Evolutionary conservation across 1,140 invertebrate species (phyloP).

Genomic region (Delia radicum): DNA sequence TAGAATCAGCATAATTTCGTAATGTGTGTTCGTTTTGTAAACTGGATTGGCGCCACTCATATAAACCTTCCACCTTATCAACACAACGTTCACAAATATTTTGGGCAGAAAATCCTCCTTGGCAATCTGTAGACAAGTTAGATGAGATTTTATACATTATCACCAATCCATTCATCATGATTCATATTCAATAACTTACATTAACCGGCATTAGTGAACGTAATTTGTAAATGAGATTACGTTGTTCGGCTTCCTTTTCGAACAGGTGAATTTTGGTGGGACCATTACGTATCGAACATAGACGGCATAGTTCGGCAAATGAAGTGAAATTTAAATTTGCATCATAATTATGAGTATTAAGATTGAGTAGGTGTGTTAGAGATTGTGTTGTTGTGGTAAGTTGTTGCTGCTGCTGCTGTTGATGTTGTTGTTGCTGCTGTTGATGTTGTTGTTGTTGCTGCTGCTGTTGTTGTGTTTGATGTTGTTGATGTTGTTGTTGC

Average conservation of each 20-base stretch:
- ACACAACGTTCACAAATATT: slow-evolving; percentile 70
- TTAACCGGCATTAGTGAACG: slow-evolving; percentile 65
- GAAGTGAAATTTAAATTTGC: slow-evolving; percentile 67
- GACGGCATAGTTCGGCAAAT: slow-evolving; percentile 66
- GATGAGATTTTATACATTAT: too few species aligned
- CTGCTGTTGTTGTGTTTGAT: slow-evolving; percentile 26
- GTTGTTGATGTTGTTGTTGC: slow-evolving; percentile 24
- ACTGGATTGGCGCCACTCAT: slow-evolving; percentile 67
- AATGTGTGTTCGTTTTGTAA: slow-evolving; percentile 66
- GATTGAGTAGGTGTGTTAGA: not conserved
- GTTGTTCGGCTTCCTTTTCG: slow-evolving; percentile 68
- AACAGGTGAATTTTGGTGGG: slow-evolving; percentile 66
- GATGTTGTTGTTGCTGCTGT: slow-evolving; percentile 25
- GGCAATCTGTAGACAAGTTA: slow-evolving; percentile 61
- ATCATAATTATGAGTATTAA: slow-evolving; percentile 41
- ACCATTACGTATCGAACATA: slow-evolving; percentile 67
- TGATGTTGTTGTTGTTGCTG: slow-evolving; percentile 26
- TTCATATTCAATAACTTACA: too few species aligned
- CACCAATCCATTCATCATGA: too few species aligned
- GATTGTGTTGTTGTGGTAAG: not conserved
- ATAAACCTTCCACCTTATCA: slow-evolving; percentile 66
- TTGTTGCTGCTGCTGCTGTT: slow-evolving; percentile 26
- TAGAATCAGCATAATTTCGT: slow-evolving; percentile 67
- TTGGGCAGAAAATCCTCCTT: slow-evolving; percentile 71
- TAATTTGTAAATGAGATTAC: slow-evolving; percentile 69